These are phyloP conservation scores for Diacarnus erythraeanus DNA, from an alignment of 37 sponge, comb jelly and placozoan species.

Conservation along the genomic window DNA sequence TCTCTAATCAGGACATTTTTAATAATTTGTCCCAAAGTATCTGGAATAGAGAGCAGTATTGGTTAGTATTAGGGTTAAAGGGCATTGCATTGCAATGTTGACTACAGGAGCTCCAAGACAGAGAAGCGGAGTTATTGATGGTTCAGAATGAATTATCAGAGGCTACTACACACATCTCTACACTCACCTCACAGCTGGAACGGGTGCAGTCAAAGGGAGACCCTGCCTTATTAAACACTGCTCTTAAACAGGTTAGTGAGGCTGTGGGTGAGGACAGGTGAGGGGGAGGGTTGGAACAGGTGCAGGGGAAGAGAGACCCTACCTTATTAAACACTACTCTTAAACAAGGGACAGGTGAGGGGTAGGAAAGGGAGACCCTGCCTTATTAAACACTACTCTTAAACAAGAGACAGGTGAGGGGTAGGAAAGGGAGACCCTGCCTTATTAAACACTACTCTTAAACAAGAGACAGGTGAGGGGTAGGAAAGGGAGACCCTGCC, in stretches of 20 bases:
- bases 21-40: no score
- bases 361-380: no score
- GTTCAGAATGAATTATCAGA: constrained; percentile 40
- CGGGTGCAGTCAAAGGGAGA: not conserved
- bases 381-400: no score
- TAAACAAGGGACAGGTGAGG: not conserved
- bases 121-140: constrained; percentile 21
- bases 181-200: constrained; percentile 41
- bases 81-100: no score
- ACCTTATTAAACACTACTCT: no score
- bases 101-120: constrained; percentile 37
- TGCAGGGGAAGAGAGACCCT: no score
- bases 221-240: not conserved
- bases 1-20: no score
- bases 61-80: no score
- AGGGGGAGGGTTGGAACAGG: not conserved
- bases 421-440: not conserved
- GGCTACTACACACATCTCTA: constrained; percentile 26
- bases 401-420: no score
- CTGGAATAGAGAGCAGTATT: no score
- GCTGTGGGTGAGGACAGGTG: not conserved
- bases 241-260: constrained; percentile 5
- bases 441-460: not conserved
- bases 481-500: not conserved
- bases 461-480: no score